phyloP scores from a whole-genome alignment of 2,888 invertebrate species.

The Xylocampa areola region DNA sequence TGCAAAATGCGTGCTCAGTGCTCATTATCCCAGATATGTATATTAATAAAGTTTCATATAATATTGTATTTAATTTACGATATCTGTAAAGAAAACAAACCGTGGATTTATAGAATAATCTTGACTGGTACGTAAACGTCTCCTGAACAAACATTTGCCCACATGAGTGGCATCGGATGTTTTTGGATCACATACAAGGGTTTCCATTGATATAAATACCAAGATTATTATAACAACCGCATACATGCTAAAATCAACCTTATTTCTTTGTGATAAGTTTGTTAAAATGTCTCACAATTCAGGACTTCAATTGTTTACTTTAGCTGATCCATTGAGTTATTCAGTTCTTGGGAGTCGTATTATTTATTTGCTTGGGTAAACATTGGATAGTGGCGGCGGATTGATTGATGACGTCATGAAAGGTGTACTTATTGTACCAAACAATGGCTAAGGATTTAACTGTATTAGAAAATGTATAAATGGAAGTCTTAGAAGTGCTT shows the following conservation, averaged over 20 bases:
- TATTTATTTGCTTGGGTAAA: slow-evolving; percentile 77
- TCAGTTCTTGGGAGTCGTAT: slow-evolving; percentile 68
- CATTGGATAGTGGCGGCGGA: slow-evolving; percentile 64
- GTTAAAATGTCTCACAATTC: not conserved
- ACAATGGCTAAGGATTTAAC: slow-evolving; percentile 32
- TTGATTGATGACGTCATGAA: slow-evolving; percentile 67
- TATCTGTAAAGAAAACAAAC: slow-evolving; percentile 16
- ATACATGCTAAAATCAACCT: slow-evolving; percentile 37
- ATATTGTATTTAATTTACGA: not conserved
- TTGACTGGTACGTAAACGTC: slow-evolving; percentile 52
- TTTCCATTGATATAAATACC: slow-evolving; percentile 75
- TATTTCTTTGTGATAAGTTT: slow-evolving; percentile 22
- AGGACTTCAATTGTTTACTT: slow-evolving; percentile 67
- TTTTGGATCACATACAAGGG: slow-evolving; percentile 81
- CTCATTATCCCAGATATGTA: slow-evolving; percentile 17
- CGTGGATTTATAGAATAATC: slow-evolving; percentile 26
- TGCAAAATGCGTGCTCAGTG: slow-evolving; percentile 14
- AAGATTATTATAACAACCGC: slow-evolving; percentile 37
- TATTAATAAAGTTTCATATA: slow-evolving; percentile 5
- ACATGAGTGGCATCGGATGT: slow-evolving; percentile 80
- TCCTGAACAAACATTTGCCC: slow-evolving; percentile 75
- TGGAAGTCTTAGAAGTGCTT: slow-evolving; percentile 8
- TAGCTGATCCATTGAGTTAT: slow-evolving; percentile 72
- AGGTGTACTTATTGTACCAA: slow-evolving; percentile 40
- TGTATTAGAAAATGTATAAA: slow-evolving; percentile 25